Evolutionary conservation across 2,113 vertebrate genomes (phyloP), one percentile per base, ranked within the genome.

Genomic region (Acrocephalus arundinaceus): DNA sequence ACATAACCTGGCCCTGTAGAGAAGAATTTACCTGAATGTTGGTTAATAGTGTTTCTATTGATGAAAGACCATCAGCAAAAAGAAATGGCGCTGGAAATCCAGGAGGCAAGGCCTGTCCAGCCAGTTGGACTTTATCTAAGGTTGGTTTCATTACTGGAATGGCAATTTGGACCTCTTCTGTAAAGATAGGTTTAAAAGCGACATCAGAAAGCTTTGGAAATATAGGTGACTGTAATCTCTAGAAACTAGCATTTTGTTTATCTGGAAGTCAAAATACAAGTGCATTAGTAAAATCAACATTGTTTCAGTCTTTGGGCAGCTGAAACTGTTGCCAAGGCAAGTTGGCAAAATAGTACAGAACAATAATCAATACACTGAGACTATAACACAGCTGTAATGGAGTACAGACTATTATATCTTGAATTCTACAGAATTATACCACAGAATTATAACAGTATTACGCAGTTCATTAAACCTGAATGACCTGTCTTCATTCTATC

Each of bases 21-120:
- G 70, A 75, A 54, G 48, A 41, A 96, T 89, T 98, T 98, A 99
- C 99, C 99, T 99, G 99, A 97, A 99, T 99, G 97, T 99, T 99
- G 97, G 99, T 99, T 97, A 99, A 98, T 87, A 99, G 98, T 41
- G 98, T 99, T 98, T 99, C 99, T 97, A 99, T 98, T 9, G 99
- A 99, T 48, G 99, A 99, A 78, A 99, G 96, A 52, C 98, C 98
- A 90, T 99, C 99, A 51, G 99, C 98, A 96, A 99, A 99, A 90
- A 99, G 98, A 95, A 99, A 99, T 3, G 99, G 98, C 39, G 98
- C 98, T 3, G 99, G 98, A 91, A 99, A 99, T 75, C 99, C 99
- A 23, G 98, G 97, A 41, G 98, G 98, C 82, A 99, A 97, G 72
- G 97, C 94, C 72, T 99, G 99, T 78, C 98, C 98, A 91, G 97